Evolutionary conservation across 2,888 invertebrate species (phyloP).

Genomic region (Calameuta filiformis): DNA sequence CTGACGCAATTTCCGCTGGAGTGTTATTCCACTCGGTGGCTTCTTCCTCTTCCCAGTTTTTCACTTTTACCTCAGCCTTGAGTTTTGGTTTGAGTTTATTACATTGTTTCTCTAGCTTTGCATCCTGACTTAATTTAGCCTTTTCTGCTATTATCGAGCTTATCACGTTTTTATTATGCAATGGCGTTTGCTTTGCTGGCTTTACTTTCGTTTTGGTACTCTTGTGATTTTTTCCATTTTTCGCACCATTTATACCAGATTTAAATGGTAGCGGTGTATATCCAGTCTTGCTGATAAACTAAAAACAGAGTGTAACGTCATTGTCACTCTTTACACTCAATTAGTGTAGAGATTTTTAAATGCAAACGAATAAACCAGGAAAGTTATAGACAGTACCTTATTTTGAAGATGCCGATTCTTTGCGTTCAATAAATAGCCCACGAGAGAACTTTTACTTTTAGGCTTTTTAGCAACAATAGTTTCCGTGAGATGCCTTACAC

Average conservation of each 20-base stretch:
- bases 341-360: neutral
- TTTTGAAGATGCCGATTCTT: constrained; percentile 72
- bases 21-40: constrained; percentile 60
- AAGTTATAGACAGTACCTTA: constrained; percentile 41
- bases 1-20: constrained; percentile 21
- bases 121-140: constrained; percentile 56
- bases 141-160: constrained; percentile 62
- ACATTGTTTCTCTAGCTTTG: constrained; percentile 58
- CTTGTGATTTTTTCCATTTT: constrained; percentile 46
- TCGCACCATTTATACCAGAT: constrained; percentile 40
- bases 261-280: constrained; percentile 55
- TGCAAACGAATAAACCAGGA: neutral
- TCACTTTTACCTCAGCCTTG: constrained; percentile 78
- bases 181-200: constrained; percentile 54
- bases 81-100: constrained; percentile 79
- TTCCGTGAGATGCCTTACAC: constrained; percentile 75
- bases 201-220: constrained; percentile 50
- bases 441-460: constrained; percentile 75
- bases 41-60: constrained; percentile 71
- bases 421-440: constrained; percentile 74
- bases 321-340: neutral
- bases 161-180: constrained; percentile 60
- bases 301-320: constrained; percentile 4
- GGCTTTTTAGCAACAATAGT: constrained; percentile 87
- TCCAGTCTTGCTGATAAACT: constrained; percentile 48